phyloP scores from a whole-genome alignment of 2,888 invertebrate genomes.

The Andrena haemorrhoa region DNA sequence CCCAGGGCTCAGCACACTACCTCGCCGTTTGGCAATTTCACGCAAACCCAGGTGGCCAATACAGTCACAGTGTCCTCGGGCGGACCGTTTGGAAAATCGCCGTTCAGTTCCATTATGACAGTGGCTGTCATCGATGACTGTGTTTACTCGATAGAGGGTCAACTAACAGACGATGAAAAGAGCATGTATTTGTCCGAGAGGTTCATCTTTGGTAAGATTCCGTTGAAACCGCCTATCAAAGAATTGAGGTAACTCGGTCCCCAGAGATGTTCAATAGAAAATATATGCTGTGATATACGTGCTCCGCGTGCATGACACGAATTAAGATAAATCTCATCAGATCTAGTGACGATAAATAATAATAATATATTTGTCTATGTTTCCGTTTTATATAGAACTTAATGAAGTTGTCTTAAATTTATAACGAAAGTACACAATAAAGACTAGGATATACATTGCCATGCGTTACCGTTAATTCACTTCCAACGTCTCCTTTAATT shows the following conservation, averaged over 20 bases:
- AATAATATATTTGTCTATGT: slow-evolving; percentile 31
- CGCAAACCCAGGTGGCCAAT: slow-evolving; percentile 35
- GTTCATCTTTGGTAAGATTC: slow-evolving; percentile 80
- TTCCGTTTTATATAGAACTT: slow-evolving; percentile 20
- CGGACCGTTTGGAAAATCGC: slow-evolving; percentile 66
- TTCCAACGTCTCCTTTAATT: slow-evolving; percentile 59
- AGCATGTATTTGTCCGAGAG: slow-evolving; percentile 73
- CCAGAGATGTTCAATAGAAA: neutral
- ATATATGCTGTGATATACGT: slow-evolving; percentile 57
- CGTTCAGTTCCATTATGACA: slow-evolving; percentile 60
- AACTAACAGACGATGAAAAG: slow-evolving; percentile 81
- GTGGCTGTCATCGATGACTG: slow-evolving; percentile 73
- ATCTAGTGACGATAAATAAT: slow-evolving; percentile 27
- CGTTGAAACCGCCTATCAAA: slow-evolving; percentile 80
- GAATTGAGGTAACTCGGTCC: slow-evolving; percentile 73
- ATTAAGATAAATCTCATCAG: slow-evolving; percentile 17
- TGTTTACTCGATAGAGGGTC: slow-evolving; percentile 74
- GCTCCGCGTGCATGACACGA: slow-evolving; percentile 1
- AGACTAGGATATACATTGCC: slow-evolving; percentile 8
- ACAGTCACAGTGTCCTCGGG: slow-evolving; percentile 32
- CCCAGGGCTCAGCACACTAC: slow-evolving; percentile 50
- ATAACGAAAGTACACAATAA: slow-evolving; percentile 30
- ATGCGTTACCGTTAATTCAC: neutral
- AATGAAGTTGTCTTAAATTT: neutral
- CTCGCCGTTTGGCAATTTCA: slow-evolving; percentile 64